phyloP scores from a whole-genome alignment of 1,140 invertebrate genomes.

The Stegodyphus mimosarum region DNA sequence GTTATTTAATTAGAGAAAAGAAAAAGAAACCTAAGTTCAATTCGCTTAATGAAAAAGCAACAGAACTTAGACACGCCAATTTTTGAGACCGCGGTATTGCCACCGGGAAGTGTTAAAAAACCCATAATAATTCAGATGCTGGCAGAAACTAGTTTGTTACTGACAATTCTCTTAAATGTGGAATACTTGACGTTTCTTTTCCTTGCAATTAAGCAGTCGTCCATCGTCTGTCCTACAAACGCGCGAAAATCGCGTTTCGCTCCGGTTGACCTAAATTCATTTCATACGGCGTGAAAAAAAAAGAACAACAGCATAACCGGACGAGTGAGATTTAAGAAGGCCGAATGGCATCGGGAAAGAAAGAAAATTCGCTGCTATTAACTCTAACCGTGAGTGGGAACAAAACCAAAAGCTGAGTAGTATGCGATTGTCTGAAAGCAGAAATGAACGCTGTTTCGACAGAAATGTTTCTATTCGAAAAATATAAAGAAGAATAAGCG shows the following conservation, averaged over 20 bases:
- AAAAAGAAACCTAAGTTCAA: no score
- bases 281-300: slow-evolving; percentile 18
- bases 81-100: no score
- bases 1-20: no score
- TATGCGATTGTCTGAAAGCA: slow-evolving; percentile 10
- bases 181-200: no score
- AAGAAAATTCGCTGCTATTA: slow-evolving; percentile 18
- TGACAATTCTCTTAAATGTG: no score
- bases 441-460: slow-evolving; percentile 38
- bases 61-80: no score
- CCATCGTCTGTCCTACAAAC: slow-evolving; percentile 39
- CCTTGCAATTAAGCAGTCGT: not conserved
- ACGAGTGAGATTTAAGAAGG: slow-evolving; percentile 52
- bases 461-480: slow-evolving; percentile 20
- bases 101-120: no score
- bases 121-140: no score
- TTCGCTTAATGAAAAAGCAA: no score
- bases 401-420: slow-evolving; percentile 37
- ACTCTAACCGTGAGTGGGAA: slow-evolving; percentile 38
- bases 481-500: not conserved
- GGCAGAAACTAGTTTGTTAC: no score
- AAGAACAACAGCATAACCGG: slow-evolving; percentile 37
- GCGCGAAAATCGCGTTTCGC: slow-evolving; percentile 38
- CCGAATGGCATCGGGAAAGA: slow-evolving; percentile 25
- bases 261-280: slow-evolving; percentile 52